Base-by-base conservation (phyloP, 2,113 vertebrate genomes). In the Gnathonemus echidnorhynchus region DNA sequence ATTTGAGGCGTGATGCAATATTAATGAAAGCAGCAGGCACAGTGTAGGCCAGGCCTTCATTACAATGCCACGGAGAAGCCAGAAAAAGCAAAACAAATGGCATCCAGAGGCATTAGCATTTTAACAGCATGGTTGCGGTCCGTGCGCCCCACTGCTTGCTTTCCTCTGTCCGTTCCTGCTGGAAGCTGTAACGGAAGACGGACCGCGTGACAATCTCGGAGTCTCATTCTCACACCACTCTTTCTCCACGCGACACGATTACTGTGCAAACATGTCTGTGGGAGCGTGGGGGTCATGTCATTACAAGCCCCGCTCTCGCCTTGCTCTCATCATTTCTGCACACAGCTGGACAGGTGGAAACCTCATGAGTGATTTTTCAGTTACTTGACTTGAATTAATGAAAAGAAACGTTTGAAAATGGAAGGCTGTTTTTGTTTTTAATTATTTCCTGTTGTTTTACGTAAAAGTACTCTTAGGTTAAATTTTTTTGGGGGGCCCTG, bases 1-100 rank as follows among this genome's bases (percentile, higher is more conserved):
- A 50, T 86, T 86, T 86, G n/a, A 50, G 84, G 48, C 84, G n/a
- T 49, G 45, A 86, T 86, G 84, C 84, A 86, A 86, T 86, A 86
- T 86, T 86, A 86, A 86, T 86, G 84, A 86, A 86, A 27, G 45
- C 84, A 86, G 45, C 48, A 50, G 84, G 84, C 48, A 31, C n/a
- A 86, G 9, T 27, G 84, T 48, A 86, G 42, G 21, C 46, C n/a
- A 48, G n/a, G 0, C 48, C 48, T 86, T 86, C 84, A 86, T 50
- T 86, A 50, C 45, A 50, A 50, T 86, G 84, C 48, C 84, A n/a
- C 10, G 10, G 45, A 50, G 48, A 49, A 49, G 48, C 84, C 45
- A 46, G 84, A 86, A 86, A 46, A 86, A 86, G 45, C 45, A 86
- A 86, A 86, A 86, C 84, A 86, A 48, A 86, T 27, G 24, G 48